Evolutionary conservation across 2,888 invertebrate genomes (phyloP), one percentile per base, ranked within the genome.

Genomic region (Thera britannica): DNA sequence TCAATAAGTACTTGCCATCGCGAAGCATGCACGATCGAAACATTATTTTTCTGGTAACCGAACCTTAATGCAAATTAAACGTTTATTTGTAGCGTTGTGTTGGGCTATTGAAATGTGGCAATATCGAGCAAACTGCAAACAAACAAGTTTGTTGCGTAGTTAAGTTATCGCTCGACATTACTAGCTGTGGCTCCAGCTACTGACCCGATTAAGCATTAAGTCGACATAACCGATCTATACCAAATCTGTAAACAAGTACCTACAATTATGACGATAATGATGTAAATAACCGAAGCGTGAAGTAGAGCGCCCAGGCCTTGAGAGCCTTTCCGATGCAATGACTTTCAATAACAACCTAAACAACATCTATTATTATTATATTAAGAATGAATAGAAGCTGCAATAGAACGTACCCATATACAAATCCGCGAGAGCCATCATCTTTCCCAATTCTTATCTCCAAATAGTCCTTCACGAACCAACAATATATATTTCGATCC

Each of bases 381-480:
- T 9, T 9, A 75, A 67, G 64, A 74, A 74, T 67, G 69, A 79
- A 72, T 72, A 75, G 74, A 74, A 67, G 75, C 74, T 41, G 61
- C 69, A 77, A 79, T 73, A 80, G 72, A 75, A 91, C 92, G 81
- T 93, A 93, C 93, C 93, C 82, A 88, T 85, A 86, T 89, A 93
- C 82, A 92, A 81, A 85, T 92, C 90, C 78, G 90, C 86, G 79
- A 92, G 83, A 76, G 93, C 90, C 93, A 93, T 92, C 86, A 80
- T 85, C 88, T 85, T 81, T 83, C 83, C 83, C 82, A 81, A 81
- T 77, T 77, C 72, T 77, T 73, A 77, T 77, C 79, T 79, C 82
- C 82, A 70, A 71, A 67, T 44, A 57, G 57, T 65, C 83, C 81
- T 85, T 82, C 84, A 62, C 62, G 62, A 70, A 65, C 62, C 51